These are phyloP conservation scores for Nephrotoma appendiculata DNA, from an alignment of 2,888 invertebrate species.

Conservation along the genomic window DNA sequence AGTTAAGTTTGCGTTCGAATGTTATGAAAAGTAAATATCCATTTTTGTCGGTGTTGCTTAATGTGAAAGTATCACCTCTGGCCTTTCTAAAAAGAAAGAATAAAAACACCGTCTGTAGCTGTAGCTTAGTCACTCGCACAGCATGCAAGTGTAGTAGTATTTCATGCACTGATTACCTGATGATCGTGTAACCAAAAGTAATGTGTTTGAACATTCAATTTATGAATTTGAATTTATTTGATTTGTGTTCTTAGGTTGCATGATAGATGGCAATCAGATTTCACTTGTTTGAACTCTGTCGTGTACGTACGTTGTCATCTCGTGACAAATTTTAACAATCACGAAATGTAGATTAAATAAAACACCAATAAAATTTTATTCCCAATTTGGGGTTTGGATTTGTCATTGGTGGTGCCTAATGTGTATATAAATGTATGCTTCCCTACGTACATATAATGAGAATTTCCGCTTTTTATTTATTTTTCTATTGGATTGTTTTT, in stretches of 20 bases:
- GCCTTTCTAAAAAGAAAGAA: neutral
- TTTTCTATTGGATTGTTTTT: neutral
- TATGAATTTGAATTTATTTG: neutral
- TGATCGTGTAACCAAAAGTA: neutral
- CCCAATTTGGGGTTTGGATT: neutral
- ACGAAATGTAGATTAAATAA: neutral
- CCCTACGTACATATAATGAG: neutral
- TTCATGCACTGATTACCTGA: neutral
- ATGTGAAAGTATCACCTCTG: neutral
- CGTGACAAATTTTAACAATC: neutral
- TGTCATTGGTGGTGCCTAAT: neutral
- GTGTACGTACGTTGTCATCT: neutral
- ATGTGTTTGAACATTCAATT: neutral
- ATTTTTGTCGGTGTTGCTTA: neutral
- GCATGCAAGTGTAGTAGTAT: neutral
- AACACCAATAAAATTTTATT: neutral
- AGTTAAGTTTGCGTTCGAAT: neutral
- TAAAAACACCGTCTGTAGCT: neutral
- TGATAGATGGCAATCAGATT: neutral
- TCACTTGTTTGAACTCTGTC: neutral
- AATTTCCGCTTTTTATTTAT: neutral
- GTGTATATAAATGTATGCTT: neutral
- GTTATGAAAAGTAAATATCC: neutral
- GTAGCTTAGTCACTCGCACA: neutral
- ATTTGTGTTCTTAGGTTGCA: neutral